phyloP scores from a whole-genome alignment of 1,140 invertebrate species.

The Hormaphis cornu region DNA sequence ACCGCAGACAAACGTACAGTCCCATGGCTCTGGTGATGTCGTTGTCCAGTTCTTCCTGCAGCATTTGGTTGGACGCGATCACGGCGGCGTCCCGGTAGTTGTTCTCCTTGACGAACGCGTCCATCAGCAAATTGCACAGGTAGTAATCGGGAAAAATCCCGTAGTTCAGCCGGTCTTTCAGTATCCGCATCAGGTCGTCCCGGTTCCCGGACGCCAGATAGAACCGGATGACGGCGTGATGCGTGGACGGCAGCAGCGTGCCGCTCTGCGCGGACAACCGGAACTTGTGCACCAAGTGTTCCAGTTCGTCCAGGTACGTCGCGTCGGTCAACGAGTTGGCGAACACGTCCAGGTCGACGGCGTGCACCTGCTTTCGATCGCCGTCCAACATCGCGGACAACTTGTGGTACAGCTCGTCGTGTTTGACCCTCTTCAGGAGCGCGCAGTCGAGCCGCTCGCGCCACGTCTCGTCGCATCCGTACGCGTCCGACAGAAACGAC shows the following conservation, averaged over 20 bases:
- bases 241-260: slow-evolving; percentile 64
- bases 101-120: slow-evolving; percentile 60
- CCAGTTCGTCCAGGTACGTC: slow-evolving; percentile 53
- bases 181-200: slow-evolving; percentile 57
- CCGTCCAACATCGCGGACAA: slow-evolving; percentile 51
- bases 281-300: slow-evolving; percentile 58
- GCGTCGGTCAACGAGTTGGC: slow-evolving; percentile 50
- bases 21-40: slow-evolving; percentile 58
- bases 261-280: slow-evolving; percentile 57
- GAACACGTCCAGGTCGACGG: slow-evolving; percentile 66
- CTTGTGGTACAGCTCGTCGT: slow-evolving; percentile 53
- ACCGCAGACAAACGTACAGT: slow-evolving; percentile 66
- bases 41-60: slow-evolving; percentile 78
- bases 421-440: slow-evolving; percentile 53
- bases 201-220: slow-evolving; percentile 51
- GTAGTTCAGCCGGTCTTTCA: slow-evolving; percentile 75
- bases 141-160: slow-evolving; percentile 80
- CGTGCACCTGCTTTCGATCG: slow-evolving; percentile 47
- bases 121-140: slow-evolving; percentile 69
- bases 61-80: slow-evolving; percentile 67
- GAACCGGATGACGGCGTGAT: slow-evolving; percentile 64
- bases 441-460: slow-evolving; percentile 50
- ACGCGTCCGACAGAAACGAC: slow-evolving; percentile 55
- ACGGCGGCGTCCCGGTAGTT: slow-evolving; percentile 63
- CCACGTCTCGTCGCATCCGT: slow-evolving; percentile 58